Base-by-base conservation (phyloP, 2,888 invertebrate genomes). In the Salticus scenicus region DNA sequence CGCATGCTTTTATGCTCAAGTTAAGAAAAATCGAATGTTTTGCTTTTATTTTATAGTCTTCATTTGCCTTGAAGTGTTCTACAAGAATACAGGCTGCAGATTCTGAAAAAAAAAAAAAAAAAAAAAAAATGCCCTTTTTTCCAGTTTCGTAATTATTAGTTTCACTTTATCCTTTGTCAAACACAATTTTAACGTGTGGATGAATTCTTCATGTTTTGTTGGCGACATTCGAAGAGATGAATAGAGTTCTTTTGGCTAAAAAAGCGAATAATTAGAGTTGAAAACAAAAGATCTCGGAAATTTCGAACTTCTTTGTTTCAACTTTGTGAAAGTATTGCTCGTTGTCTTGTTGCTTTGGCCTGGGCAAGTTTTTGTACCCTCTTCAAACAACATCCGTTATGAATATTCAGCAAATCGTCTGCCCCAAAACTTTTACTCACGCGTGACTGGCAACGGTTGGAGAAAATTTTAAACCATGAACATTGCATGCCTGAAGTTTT, bases 401-500 rank as follows among this genome's bases (percentile, higher is more conserved):
- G 57, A 57, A 57, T 57, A 57, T 57, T 57, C 57, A 57, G 57
- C 12, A 57, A 57, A 57, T 57, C 57, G 20, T 47, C 42, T 47
- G 42, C 42, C 42, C 10, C 57, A 20, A 57, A 57, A 57, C 57
- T 57, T 20, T 57, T 57, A 57, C 24, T 24, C 57, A 57, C 57
- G 57, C 57, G 57, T 57, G 57, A 57, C 57, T 57, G 57, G 57
- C 57, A 57, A 57, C 57, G 57, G 57, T 57, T 24, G 57, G 57
- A 57, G 57, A 57, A 24, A n/a, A 57, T 57, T 57, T 57, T 24
- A 57, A 24, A 24, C 1, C 57, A 24, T 57, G 24, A 57, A 57
- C 57, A 57, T 57, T 57, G 24, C 57, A 24, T 57, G 57, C 57
- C 42, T 47, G 2, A 17, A 47, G 42, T 47, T 47, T 14, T 47